These are phyloP conservation scores for Onthophagus sagittarius DNA, from an alignment of 2,888 invertebrate species.

Conservation along the genomic window DNA sequence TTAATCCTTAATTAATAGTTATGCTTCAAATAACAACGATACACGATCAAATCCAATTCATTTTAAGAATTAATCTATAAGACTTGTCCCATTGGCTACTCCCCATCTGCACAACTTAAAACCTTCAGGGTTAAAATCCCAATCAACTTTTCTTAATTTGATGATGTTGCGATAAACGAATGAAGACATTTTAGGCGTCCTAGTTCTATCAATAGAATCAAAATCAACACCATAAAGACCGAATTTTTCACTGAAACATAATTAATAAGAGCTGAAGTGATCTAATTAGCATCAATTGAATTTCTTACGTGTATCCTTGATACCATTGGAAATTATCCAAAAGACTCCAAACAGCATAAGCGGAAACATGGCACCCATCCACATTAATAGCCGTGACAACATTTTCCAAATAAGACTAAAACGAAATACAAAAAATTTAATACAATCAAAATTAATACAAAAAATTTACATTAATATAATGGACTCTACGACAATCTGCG, in stretches of 20 bases:
- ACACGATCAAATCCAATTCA: too few species aligned
- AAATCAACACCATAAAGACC: slow-evolving; percentile 69
- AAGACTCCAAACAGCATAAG: slow-evolving; percentile 74
- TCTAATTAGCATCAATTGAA: neutral
- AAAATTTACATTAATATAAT: slow-evolving; percentile 26
- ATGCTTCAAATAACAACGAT: too few species aligned
- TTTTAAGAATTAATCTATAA: too few species aligned
- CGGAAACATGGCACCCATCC: slow-evolving; percentile 58
- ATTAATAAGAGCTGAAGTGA: too few species aligned
- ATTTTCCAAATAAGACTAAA: slow-evolving; percentile 45
- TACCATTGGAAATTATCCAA: slow-evolving; percentile 80
- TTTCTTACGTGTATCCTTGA: slow-evolving; percentile 35
- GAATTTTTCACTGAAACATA: slow-evolving; percentile 50
- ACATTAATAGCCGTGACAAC: slow-evolving; percentile 51
- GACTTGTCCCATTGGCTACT: too few species aligned
- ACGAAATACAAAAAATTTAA: too few species aligned
- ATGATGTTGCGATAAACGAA: slow-evolving; percentile 55
- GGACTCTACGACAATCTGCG: slow-evolving; percentile 39
- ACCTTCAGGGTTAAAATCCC: neutral
- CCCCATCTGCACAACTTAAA: slow-evolving; percentile 5
- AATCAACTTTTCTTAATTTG: slow-evolving; percentile 34
- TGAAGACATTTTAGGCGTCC: slow-evolving; percentile 63
- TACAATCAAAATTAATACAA: slow-evolving; percentile 49
- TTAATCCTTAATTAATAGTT: too few species aligned
- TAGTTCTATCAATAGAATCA: slow-evolving; percentile 53